These are phyloP conservation scores for Potorous gilbertii DNA, from an alignment of 2,797 vertebrate species.

Conservation along the genomic window DNA sequence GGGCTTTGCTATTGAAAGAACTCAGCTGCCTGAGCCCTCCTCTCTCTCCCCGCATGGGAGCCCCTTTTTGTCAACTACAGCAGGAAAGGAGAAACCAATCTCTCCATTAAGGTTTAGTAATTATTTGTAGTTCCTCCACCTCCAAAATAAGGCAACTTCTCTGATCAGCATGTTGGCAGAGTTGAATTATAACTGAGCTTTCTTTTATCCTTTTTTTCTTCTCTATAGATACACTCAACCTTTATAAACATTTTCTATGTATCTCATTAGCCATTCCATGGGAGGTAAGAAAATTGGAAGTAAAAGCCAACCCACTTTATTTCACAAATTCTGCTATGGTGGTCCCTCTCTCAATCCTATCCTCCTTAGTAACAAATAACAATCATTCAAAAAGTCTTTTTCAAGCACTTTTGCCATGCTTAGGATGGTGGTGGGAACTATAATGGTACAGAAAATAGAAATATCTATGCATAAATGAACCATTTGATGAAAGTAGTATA, in stretches of 20 bases:
- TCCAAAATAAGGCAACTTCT: not conserved
- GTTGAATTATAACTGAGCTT: not conserved
- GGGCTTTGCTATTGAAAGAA: not conserved
- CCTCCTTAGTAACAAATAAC: not conserved
- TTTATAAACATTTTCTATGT: not conserved
- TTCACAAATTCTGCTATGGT: not conserved
- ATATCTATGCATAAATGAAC: not conserved
- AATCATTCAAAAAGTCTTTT: not conserved
- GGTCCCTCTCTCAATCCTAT: not conserved
- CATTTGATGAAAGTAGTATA: not conserved
- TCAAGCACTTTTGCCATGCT: not conserved
- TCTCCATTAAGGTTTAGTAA: not conserved
- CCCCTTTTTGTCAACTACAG: conserved; percentile 1
- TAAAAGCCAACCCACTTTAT: not conserved
- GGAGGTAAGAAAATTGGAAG: not conserved
- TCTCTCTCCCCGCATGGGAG: not conserved
- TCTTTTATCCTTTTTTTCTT: not conserved
- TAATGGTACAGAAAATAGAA: not conserved
- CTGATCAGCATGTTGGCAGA: not conserved
- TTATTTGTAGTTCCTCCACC: not conserved
- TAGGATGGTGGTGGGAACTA: not conserved
- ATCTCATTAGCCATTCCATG: not conserved
- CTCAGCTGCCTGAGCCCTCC: not conserved
- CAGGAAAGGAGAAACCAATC: not conserved
- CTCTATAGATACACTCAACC: not conserved